Base-by-base conservation (phyloP, 2,888 invertebrate species). In the Lithophane socia region DNA sequence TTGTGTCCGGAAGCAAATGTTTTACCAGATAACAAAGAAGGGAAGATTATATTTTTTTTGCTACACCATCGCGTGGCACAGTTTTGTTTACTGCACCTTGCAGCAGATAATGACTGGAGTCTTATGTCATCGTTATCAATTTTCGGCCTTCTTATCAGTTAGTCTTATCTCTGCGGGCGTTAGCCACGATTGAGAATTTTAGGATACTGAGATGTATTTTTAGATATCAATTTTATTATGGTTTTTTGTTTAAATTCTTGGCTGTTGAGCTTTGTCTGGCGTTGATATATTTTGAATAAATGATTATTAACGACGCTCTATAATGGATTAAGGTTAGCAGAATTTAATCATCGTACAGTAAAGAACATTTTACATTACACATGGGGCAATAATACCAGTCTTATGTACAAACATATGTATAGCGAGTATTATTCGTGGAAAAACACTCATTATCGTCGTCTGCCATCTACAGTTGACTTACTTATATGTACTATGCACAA, bases 371-470 rank as follows among this genome's bases (percentile, higher is more conserved):
- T n/a, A 64, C 44, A 65, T 52, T 47, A 58, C 49, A 72, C 64
- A 44, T 64, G 64, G 49, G 47, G 13, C 56, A 49, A 66, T 72
- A 73, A 52, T 64, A 75, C 42, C 49, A 56, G 58, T 44, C 52
- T 73, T 76, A 66, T 66, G 66, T 72, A 70, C 56, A 61, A 21
- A 65, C 16, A n/a, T 61, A 54, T 52, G 73, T 72, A 60, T 75
- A 79, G 89, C 90, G 90, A 90, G 83, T 90, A 84, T 86, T 91
- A 85, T 94, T 93, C 94, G 87, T 89, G 90, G 94, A 94, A 94
- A 82, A 88, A 83, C 77, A 77, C 69, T 86, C 86, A 87, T 90
- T 94, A 94, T 94, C 94, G 83, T 75, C 74, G 94, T 93, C 94
- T 94, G 93, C 91, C 91, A 94, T 94, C 94, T 92, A 82, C 83